Evolutionary conservation across 2,113 vertebrate genomes (phyloP), one percentile per base, ranked within the genome.

Genomic region (Ophthalmolycus amberensis): DNA sequence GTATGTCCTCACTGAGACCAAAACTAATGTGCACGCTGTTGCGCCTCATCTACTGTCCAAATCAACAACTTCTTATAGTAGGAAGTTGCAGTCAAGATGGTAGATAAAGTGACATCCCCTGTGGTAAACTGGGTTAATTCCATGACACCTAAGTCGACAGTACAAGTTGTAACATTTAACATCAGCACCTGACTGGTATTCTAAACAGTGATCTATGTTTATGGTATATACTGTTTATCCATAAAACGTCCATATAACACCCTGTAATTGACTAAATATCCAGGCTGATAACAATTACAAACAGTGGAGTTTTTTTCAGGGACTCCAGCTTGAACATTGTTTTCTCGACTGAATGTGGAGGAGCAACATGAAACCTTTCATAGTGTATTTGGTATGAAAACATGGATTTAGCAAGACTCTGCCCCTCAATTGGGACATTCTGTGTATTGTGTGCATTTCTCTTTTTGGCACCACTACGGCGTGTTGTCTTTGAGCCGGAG

Each of bases 321-420:
- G 64, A 46, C 37, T 66, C 4, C n/a, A 38, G 6, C 70, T 25
- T 72, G 9, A 83, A 44, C 29, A 34, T 15, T 62, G 29, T 73
- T 62, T 68, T 56, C 34, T 27, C 16, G 25, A 20, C n/a, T 12
- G 9, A 60, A 44, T 32, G 4, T 54, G 34, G 40, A n/a, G 3
- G n/a, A 77, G 50, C 22, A 9, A 32, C 9, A 64, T 73, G 2
- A 42, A 58, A 34, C 25, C 62, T 34, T 22, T 67, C 25, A 12
- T 40, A 20, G 12, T 54, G 11, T 71, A 29, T 67, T 62, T 65
- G 4, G 15, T 67, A 9, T 72, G 16, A 22, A 80, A 67, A 85
- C 50, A 66, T 50, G 37, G 54, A 32, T 54, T 65, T 4, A 25
- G 5, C 1, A 66, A 46, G 37, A 71, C 38, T 27, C 58, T n/a